These are phyloP conservation scores for Eupithecia vulgata DNA, from an alignment of 2,888 invertebrate species.

Conservation along the genomic window DNA sequence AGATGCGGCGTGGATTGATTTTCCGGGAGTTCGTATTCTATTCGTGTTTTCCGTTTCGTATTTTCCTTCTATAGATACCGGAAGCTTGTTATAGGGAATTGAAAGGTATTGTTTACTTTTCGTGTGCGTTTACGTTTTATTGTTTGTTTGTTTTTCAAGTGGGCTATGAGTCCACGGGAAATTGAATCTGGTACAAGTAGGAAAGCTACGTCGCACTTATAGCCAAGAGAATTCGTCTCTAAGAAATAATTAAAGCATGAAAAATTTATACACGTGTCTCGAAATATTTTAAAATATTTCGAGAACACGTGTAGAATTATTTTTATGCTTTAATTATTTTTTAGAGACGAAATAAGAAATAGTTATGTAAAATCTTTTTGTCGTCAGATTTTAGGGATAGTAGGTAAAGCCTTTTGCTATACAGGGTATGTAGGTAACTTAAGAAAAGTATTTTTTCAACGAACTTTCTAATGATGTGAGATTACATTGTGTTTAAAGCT, in stretches of 20 bases:
- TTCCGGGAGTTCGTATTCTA: slow-evolving; percentile 57
- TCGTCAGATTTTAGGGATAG: no score
- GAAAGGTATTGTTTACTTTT: slow-evolving; percentile 45
- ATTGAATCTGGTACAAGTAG: not conserved
- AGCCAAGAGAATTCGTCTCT: not conserved
- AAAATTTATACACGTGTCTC: no score
- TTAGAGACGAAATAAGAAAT: no score
- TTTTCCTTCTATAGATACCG: slow-evolving; percentile 48
- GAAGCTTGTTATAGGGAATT: slow-evolving; percentile 46
- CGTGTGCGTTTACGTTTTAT: slow-evolving; percentile 29
- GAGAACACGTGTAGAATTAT: not conserved
- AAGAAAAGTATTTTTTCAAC: no score
- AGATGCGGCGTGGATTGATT: slow-evolving; percentile 56
- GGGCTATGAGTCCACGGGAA: not conserved
- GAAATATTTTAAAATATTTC: not conserved
- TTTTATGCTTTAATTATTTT: no score
- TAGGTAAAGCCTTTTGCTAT: no score
- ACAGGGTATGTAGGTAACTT: no score
- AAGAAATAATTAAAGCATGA: no score
- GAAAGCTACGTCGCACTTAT: not conserved
- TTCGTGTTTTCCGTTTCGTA: slow-evolving; percentile 47
- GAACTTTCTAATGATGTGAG: no score
- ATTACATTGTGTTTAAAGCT: no score
- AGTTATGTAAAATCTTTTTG: no score
- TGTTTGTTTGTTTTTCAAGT: slow-evolving; percentile 35